phyloP scores from a whole-genome alignment of 2,888 invertebrate genomes.

The Isoperla grammatica region DNA sequence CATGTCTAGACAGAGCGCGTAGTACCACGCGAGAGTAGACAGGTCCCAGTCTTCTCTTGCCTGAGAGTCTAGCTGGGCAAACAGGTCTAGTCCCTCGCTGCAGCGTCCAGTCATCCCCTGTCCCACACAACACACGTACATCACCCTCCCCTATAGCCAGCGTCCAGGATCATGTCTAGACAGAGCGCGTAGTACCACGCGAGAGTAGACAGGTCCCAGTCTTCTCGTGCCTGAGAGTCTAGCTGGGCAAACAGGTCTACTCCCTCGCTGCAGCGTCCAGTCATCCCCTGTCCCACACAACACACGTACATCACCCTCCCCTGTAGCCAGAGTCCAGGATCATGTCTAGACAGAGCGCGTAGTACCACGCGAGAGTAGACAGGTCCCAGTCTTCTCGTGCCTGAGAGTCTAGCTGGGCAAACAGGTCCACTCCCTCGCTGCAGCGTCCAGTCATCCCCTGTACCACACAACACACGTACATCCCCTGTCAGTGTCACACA shows the following conservation, averaged over 20 bases:
- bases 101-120: slow-evolving; percentile 44
- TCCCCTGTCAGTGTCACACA: too few relatives aligned
- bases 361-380: slow-evolving; percentile 47
- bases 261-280: slow-evolving; percentile 48
- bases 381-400: slow-evolving; percentile 38
- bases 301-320: neutral
- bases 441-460: slow-evolving; percentile 44
- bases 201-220: slow-evolving; percentile 38
- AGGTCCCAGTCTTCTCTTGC: slow-evolving; percentile 38
- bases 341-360: slow-evolving; percentile 53
- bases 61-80: slow-evolving; percentile 40
- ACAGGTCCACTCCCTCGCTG: slow-evolving; percentile 48
- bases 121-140: neutral
- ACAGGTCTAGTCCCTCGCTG: slow-evolving; percentile 48
- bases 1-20: slow-evolving; percentile 53
- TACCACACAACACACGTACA: neutral
- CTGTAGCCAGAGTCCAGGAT: slow-evolving; percentile 50
- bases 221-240: slow-evolving; percentile 36
- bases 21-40: slow-evolving; percentile 47
- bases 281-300: slow-evolving; percentile 34
- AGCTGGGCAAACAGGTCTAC: slow-evolving; percentile 46
- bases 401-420: slow-evolving; percentile 40
- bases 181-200: slow-evolving; percentile 54
- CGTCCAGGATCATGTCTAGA: slow-evolving; percentile 53
- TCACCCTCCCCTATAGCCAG: slow-evolving; percentile 39